A percentile compares a stretch with the other conserved stretches of the same genome.
Conservation (phyloP, 2,797 vertebrate species). For the Carapus acus region DNA sequence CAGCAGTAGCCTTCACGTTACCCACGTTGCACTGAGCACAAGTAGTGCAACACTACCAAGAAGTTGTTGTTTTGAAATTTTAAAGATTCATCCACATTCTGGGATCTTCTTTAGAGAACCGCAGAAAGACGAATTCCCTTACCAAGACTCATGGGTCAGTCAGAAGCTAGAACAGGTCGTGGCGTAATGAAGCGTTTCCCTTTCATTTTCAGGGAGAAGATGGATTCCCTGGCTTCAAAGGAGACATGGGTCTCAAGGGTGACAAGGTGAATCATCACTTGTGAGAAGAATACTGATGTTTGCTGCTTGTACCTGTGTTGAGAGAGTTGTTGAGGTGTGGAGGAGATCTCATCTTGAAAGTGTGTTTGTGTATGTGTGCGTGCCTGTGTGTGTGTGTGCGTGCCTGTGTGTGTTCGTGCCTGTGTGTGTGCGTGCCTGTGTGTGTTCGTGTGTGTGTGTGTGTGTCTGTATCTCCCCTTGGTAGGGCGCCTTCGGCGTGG, state of each 20-base stretch:
- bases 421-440: constrained; percentile 10
- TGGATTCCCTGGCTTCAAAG: constrained; percentile 97
- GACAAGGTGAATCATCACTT: constrained; percentile 79
- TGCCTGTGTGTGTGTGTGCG: neutral
- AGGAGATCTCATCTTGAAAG: neutral
- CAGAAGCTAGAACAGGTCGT: no score
- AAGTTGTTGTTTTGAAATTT: constrained; percentile 4
- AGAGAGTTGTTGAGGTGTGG: neutral
- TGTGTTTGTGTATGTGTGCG: no score
- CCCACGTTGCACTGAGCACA: neutral
- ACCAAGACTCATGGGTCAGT: no score
- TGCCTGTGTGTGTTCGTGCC: neutral
- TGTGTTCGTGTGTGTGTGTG: neutral
- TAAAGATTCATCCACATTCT: neutral
- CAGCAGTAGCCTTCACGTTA: constrained; percentile 38
- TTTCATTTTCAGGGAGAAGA: constrained; percentile 85
- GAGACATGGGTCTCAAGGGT: constrained; percentile 96
- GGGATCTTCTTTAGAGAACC: no score
- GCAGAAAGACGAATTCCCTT: no score
- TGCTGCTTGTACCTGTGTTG: neutral
- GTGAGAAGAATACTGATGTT: constrained; percentile 1
- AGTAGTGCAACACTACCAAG: neutral
- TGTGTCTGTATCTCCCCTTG: constrained; percentile 11
- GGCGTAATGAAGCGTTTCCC: neutral
- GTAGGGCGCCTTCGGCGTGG: constrained; percentile 70